phyloP scores from a whole-genome alignment of 1,140 invertebrate species.

The Trichonephila clavipes region DNA sequence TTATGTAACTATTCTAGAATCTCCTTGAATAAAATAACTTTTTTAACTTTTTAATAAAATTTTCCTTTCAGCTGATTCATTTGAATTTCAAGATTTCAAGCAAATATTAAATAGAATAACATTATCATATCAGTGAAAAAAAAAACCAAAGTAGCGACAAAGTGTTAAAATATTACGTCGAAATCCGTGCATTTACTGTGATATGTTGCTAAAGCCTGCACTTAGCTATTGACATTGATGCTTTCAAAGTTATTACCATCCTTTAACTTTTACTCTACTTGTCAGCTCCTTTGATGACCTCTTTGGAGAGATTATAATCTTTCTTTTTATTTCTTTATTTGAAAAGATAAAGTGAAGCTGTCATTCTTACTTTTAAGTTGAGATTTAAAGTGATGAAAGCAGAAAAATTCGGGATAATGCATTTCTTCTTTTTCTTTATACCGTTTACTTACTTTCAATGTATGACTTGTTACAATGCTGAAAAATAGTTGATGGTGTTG shows the following conservation, averaged over 20 bases:
- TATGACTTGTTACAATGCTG: too few relatives aligned
- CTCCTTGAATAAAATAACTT: too few relatives aligned
- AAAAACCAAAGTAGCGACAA: too few relatives aligned
- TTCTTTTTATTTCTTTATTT: background rate
- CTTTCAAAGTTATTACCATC: background rate
- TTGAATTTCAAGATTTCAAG: too few relatives aligned
- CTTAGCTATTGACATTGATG: background rate
- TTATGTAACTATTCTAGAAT: too few relatives aligned
- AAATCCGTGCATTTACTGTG: background rate
- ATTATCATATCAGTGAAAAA: too few relatives aligned
- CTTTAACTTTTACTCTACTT: background rate
- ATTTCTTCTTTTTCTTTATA: too few relatives aligned
- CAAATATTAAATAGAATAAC: too few relatives aligned
- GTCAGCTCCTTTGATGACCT: background rate
- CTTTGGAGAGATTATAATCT: background rate
- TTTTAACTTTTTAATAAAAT: too few relatives aligned
- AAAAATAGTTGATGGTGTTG: too few relatives aligned
- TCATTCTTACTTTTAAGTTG: background rate
- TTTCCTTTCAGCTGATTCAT: too few relatives aligned
- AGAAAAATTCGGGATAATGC: background rate
- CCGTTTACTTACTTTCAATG: too few relatives aligned
- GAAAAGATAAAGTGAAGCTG: background rate
- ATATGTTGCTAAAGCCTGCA: background rate
- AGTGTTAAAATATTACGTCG: background rate
- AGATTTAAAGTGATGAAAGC: background rate